Evolutionary conservation across 2,888 invertebrate species (phyloP).

Genomic region (Protonemura montana): DNA sequence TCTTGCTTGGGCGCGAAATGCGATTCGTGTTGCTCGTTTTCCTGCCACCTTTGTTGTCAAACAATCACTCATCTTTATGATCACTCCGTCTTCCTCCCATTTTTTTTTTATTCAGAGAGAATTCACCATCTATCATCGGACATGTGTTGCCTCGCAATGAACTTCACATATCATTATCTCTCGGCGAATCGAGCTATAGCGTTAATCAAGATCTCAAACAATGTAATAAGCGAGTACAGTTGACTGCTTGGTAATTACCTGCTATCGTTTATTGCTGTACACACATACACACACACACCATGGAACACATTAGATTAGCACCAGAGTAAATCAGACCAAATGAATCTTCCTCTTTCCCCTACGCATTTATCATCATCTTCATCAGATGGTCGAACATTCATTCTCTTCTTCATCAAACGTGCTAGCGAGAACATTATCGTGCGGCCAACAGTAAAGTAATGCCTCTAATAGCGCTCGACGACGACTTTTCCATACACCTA

Average conservation of each 20-base stretch:
- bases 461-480: not conserved
- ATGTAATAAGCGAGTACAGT: not conserved
- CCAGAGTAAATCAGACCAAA: not conserved
- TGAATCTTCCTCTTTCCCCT: not conserved
- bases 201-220: slow-evolving; percentile 2
- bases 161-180: not conserved
- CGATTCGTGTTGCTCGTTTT: not conserved
- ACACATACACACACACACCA: not conserved
- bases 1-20: not conserved
- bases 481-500: too few species aligned
- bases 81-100: not conserved
- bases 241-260: not conserved
- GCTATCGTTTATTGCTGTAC: not conserved
- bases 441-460: not conserved
- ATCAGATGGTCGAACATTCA: not conserved
- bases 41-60: not conserved
- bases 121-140: not conserved
- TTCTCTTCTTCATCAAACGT: not conserved
- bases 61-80: not conserved
- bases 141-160: not conserved
- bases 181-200: not conserved
- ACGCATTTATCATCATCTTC: too few species aligned
- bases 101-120: not conserved
- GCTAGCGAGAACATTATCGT: not conserved
- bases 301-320: not conserved